A percentile compares a stretch with the other conserved stretches of the same genome.
Evolutionary conservation across 30 jellyfish, hydroid and myxozoan species (phyloP).

Genomic region (Cassiopea andromeda): DNA sequence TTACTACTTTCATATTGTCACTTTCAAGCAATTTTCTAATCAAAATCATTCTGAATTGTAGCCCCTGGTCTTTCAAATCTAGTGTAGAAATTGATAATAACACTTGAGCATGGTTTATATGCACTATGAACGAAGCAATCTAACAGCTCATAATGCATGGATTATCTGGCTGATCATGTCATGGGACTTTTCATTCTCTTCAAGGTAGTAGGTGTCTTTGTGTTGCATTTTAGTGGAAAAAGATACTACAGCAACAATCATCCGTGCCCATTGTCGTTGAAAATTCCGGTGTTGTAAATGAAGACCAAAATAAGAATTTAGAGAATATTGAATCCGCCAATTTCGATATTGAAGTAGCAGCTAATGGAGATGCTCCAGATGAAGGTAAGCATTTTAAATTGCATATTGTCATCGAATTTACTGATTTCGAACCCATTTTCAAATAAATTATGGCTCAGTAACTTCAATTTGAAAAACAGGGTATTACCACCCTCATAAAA

Average conservation of each 20-base stretch:
- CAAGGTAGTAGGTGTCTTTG: neutral
- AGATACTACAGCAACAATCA: conserved; percentile 54
- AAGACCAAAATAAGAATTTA: conserved; percentile 62
- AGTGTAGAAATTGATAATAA: no score
- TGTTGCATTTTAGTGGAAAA: conserved; percentile 54
- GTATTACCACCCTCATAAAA: no score
- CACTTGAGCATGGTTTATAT: no score
- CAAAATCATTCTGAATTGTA: no score
- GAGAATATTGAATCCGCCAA: conserved; percentile 14
- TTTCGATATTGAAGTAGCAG: conserved; percentile 9
- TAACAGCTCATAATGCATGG: no score
- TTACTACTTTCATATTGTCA: no score
- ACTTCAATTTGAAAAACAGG: no score
- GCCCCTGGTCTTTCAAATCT: no score
- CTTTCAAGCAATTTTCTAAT: no score
- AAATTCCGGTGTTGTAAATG: conserved; percentile 50
- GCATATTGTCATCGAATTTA: neutral
- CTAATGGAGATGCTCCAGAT: conserved; percentile 41
- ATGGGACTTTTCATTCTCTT: neutral
- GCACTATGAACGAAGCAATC: no score
- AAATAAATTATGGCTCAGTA: no score
- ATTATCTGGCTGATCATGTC: no score
- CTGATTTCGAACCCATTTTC: neutral
- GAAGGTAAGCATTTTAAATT: conserved; percentile 1
- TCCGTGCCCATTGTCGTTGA: conserved; percentile 65